Base-by-base conservation (phyloP, 2,888 invertebrate genomes). In the Leptinotarsa rubiginosa region DNA sequence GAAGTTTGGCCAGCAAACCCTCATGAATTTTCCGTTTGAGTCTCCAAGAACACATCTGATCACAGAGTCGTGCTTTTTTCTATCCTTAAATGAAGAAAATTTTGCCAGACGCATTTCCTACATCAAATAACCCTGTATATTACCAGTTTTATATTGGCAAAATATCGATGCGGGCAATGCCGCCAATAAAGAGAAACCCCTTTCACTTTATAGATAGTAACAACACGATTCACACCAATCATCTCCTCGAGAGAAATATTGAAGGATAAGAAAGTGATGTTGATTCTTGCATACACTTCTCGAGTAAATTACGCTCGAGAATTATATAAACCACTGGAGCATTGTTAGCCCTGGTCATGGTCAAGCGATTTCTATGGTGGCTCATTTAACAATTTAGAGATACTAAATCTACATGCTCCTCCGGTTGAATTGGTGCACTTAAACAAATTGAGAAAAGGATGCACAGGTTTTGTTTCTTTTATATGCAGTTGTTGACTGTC, bases 261-360 rank as follows among this genome's bases (percentile, higher is more conserved):
- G 12, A 20, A 4, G 13, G 13, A 56, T 20, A 56, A 56, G 56
- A 56, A 56, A 56, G 56, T 56, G 22, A 5, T 56, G 56, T 20
- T 56, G 12, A 56, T 22, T 12, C 56, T 56, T 18, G 10, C n/a
- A 18, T 18, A 52, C 56, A 13, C 20, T 22, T 15, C 56, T 56
- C 22, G 13, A 12, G 22, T 22, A 56, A 12, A 22, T 56, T 22
- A 56, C 15, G 62, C 41, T 16, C 41, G 41, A 54, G 67, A 66
- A 25, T 72, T 16, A 72, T 25, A 54, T 65, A 25, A 72, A 72
- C 66, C 73, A 77, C 70, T 69, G 68, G 75, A 75, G 69, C 71
- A 72, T 75, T 74, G 77, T 77, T 77, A 73, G 52, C 69, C 62
- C 66, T 75, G 75, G 77, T 77, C 77, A 77, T 77, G 77, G 77